Base-by-base conservation (phyloP, 2,797 vertebrate genomes). In the Dallia pectoralis region DNA sequence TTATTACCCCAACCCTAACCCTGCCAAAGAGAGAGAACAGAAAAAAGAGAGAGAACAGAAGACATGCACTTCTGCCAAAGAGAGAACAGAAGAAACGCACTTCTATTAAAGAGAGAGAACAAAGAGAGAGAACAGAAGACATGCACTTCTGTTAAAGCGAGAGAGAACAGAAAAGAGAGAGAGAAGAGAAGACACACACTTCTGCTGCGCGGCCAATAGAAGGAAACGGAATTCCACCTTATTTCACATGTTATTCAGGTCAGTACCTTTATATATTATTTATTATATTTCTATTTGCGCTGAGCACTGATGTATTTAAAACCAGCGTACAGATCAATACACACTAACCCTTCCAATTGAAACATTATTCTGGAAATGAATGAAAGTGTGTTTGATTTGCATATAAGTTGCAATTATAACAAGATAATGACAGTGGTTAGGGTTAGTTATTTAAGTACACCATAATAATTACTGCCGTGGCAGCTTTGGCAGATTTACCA, bases 341-440 rank as follows among this genome's bases (percentile, higher is more conserved):
- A 67, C 86, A 72, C 81, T 82, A 76, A 84, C 68, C 80, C 82
- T 77, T 87, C 85, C 79, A 88, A 83, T 79, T 69, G 74, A 72
- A 63, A 79, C 82, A 85, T 16, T 85, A 15, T 2, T 15, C 15
- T n/a, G 6, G 6, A 44, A 27, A 49, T 49, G 1, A 49, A 68
- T 49, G 59, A 4, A 56, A 73, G 68, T 84, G 71, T 81, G 29
- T 79, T 73, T 89, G 89, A 87, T 85, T 89, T 90, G 90, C 85
- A 90, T 88, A 88, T 85, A 80, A 74, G 87, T 80, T 81, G 79
- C 77, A 84, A 85, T 74, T 86, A 84, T 62, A 77, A 68, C 77
- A 65, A 82, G 76, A 87, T 78, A 69, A 73, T 73, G 81, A 66
- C 65, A 61, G 83, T 83, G 90, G 91, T 93, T 82, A 89, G 90